Evolutionary conservation across 2,797 vertebrate genomes (phyloP).

Genomic region (Enteromius argenteus): DNA sequence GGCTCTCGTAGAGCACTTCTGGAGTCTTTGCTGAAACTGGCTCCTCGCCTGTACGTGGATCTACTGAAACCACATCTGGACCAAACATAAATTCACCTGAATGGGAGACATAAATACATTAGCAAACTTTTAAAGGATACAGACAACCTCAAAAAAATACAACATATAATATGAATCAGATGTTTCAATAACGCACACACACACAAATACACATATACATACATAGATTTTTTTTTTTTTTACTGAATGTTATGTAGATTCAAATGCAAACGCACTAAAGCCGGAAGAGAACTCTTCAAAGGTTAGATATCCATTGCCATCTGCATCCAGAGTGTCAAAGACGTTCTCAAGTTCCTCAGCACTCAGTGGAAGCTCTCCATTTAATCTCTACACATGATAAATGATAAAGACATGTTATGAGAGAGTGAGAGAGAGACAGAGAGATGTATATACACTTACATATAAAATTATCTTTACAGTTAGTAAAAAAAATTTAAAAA

Average conservation of each 20-base stretch:
- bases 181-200: not conserved
- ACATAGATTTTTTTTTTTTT: not conserved
- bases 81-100: conserved; percentile 87
- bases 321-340: conserved; percentile 88
- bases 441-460: no score
- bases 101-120: conserved; percentile 13
- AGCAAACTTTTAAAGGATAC: not conserved
- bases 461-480: no score
- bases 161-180: not conserved
- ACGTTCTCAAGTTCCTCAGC: conserved; percentile 91
- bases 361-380: conserved; percentile 85
- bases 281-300: conserved; percentile 89
- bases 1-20: conserved; percentile 77
- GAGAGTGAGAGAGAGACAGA: no score
- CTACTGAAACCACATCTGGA: conserved; percentile 67
- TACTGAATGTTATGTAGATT: not conserved
- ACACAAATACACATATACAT: no score
- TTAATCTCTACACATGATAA: conserved; percentile 81
- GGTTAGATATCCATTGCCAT: conserved; percentile 89
- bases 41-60: conserved; percentile 53
- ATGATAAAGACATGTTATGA: conserved; percentile 10
- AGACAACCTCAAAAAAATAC: not conserved
- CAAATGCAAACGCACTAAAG: conserved; percentile 84
- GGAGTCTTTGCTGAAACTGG: conserved; percentile 38
- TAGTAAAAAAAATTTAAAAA: no score